phyloP scores from a whole-genome alignment of 2,113 vertebrate species.

The Ascaphus truei region DNA sequence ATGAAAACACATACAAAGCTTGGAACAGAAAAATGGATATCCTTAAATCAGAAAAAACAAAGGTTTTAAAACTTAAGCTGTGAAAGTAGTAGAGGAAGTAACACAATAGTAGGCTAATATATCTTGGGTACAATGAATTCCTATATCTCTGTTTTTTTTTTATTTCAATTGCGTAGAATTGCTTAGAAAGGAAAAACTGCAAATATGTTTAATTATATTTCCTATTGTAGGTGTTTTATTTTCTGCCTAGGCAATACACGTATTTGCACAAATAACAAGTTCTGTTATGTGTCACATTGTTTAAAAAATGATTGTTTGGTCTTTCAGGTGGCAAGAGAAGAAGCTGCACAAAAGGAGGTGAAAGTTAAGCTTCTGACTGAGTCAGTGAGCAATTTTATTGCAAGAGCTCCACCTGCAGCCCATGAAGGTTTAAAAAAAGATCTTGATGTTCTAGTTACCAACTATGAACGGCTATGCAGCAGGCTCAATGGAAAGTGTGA shows the following conservation, averaged over 20 bases:
- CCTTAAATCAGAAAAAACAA: too few relatives aligned
- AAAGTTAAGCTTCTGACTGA: conserved; percentile 94
- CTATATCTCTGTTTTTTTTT: too few relatives aligned
- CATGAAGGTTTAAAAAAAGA: conserved; percentile 91
- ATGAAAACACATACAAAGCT: too few relatives aligned
- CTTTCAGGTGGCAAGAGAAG: conserved; percentile 87
- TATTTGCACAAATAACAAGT: background rate
- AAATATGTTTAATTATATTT: background rate
- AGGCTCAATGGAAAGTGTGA: conserved; percentile 94
- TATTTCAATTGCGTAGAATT: too few relatives aligned
- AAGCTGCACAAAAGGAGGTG: conserved; percentile 88
- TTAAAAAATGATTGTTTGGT: conserved; percentile 4
- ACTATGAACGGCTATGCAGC: conserved; percentile 90
- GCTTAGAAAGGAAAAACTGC: background rate
- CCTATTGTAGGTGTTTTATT: background rate
- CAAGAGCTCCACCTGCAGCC: conserved; percentile 83
- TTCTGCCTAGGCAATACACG: background rate
- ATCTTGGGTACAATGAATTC: too few relatives aligned
- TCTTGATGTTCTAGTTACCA: conserved; percentile 79
- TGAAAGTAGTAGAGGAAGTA: too few relatives aligned
- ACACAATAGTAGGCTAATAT: too few relatives aligned
- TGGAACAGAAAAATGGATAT: too few relatives aligned
- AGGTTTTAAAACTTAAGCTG: too few relatives aligned
- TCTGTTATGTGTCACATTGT: background rate
- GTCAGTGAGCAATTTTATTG: conserved; percentile 86